phyloP scores from a whole-genome alignment of 2,113 vertebrate genomes.

The Neotragus pygmaeus region DNA sequence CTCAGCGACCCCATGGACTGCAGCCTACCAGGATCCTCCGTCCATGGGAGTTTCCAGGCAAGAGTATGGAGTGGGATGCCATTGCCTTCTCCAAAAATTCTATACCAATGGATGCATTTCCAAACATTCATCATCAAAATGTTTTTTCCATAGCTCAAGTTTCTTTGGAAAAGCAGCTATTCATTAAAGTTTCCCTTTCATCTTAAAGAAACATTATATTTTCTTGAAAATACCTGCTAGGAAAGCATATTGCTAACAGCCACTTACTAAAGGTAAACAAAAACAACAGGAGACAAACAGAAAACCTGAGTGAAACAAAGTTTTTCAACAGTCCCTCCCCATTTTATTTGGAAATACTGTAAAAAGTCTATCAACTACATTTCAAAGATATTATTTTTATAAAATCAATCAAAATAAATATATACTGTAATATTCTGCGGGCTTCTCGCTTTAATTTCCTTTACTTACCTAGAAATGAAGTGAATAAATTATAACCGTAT shows the following conservation, averaged over 20 bases:
- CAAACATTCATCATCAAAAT: constrained; percentile 10
- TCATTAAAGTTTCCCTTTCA: not conserved
- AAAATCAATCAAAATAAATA: not conserved
- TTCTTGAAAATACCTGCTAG: not conserved
- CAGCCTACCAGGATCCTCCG: too few species aligned
- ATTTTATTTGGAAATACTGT: not conserved
- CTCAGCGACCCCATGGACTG: too few species aligned
- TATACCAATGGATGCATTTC: not conserved
- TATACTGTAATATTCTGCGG: not conserved
- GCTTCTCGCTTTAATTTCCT: not conserved
- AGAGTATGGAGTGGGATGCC: too few species aligned
- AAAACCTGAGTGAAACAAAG: not conserved
- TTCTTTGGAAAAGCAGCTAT: constrained; percentile 35
- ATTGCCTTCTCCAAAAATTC: too few species aligned
- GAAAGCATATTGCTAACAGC: not conserved
- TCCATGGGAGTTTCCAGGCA: too few species aligned
- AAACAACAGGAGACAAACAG: not conserved
- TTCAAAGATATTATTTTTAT: not conserved
- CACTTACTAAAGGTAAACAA: not conserved
- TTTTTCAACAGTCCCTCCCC: not conserved
- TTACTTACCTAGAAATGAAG: not conserved
- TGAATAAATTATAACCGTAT: constrained; percentile 7
- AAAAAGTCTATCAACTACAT: not conserved
- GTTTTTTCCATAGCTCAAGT: not conserved
- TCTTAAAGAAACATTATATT: not conserved